phyloP scores from a whole-genome alignment of 2,888 invertebrate species.

The Aproaerema taeniolella region DNA sequence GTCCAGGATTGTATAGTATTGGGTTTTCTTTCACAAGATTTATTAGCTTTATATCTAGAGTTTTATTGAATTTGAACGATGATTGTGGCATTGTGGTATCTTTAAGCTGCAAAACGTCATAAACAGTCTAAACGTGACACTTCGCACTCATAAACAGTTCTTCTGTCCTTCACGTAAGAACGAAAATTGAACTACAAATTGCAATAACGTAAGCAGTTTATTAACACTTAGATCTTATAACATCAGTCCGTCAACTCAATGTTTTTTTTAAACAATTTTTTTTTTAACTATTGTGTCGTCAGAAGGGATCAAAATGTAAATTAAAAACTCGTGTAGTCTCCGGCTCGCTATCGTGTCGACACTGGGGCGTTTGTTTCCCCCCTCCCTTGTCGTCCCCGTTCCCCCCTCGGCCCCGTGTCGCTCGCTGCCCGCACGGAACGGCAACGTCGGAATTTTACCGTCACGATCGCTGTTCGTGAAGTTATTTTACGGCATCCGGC shows the following conservation, averaged over 20 bases:
- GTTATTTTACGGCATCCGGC: too few relatives aligned
- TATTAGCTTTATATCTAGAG: conserved; percentile 6
- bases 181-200: too few relatives aligned
- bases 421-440: conserved; percentile 6
- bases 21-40: conserved; percentile 1
- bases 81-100: conserved; percentile 54
- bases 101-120: too few relatives aligned
- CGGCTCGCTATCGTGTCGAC: not conserved
- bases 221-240: too few relatives aligned
- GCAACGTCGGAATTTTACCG: conserved; percentile 10
- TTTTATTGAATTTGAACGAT: conserved; percentile 50
- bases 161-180: too few relatives aligned
- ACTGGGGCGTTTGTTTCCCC: not conserved
- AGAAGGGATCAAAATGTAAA: not conserved
- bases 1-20: conserved; percentile 38
- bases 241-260: too few relatives aligned
- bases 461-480: not conserved
- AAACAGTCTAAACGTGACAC: too few relatives aligned
- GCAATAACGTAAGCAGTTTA: too few relatives aligned
- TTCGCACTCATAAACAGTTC: too few relatives aligned
- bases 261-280: too few relatives aligned
- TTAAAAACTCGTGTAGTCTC: not conserved
- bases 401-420: conserved; percentile 4
- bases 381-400: not conserved
- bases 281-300: too few relatives aligned